Evolutionary conservation across 2,888 invertebrate species (phyloP).

Genomic region (Linnaemya tessellans): DNA sequence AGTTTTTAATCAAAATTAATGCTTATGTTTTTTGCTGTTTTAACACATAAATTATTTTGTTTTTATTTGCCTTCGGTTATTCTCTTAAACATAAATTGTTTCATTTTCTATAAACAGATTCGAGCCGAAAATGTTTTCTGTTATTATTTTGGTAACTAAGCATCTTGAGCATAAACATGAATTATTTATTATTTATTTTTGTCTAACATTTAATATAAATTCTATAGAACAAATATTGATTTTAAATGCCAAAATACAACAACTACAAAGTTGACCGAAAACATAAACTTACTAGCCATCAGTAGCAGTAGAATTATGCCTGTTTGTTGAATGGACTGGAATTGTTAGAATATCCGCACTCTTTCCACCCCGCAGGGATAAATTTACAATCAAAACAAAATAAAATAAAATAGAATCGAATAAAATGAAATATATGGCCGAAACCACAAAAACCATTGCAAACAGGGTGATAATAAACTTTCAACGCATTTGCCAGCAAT

Average conservation of each 20-base stretch:
- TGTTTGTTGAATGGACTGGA: no score
- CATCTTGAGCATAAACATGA: neutral
- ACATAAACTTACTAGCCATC: neutral
- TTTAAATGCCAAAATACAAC: neutral
- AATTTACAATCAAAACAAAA: neutral
- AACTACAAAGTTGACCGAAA: neutral
- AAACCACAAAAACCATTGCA: neutral
- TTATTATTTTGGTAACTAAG: constrained; percentile 4
- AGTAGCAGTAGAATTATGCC: no score
- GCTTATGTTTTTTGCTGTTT: no score
- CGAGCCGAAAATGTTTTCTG: neutral
- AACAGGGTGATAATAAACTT: neutral
- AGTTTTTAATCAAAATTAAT: no score
- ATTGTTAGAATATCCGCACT: no score
- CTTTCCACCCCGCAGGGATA: neutral
- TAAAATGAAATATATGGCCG: no score
- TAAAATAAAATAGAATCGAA: no score
- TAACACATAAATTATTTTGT: no score
- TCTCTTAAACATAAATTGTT: neutral
- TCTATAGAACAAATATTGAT: neutral
- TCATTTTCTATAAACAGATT: neutral
- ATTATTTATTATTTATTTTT: neutral
- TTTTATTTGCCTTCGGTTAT: no score
- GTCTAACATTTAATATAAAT: neutral
- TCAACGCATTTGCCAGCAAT: neutral